Conservation (phyloP, 2,113 vertebrate genomes). For the Scalopus aquaticus region DNA sequence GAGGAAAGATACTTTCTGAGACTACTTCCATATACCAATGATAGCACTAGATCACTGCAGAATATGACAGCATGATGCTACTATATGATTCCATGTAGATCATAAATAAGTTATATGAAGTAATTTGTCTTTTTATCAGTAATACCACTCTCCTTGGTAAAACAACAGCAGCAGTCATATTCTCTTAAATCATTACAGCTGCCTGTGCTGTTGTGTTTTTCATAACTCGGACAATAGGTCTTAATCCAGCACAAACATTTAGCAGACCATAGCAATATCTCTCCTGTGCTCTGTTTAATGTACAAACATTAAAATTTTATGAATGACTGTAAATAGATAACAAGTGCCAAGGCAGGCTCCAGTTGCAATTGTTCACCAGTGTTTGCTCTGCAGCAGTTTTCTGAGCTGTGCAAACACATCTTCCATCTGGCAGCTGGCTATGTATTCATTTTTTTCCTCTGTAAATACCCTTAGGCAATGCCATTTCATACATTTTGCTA, state of each 20-base stretch:
- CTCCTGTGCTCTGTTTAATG: conserved; percentile 62
- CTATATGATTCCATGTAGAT: neutral
- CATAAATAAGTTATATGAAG: conserved; percentile 32
- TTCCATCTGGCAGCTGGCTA: conserved; percentile 74
- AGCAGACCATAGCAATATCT: conserved; percentile 41
- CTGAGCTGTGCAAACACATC: conserved; percentile 54
- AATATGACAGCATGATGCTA: neutral
- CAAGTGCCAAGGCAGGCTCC: neutral
- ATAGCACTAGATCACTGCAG: neutral
- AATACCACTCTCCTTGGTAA: neutral
- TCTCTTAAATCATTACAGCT: conserved; percentile 24
- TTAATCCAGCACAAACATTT: conserved; percentile 41
- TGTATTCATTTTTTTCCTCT: conserved; percentile 18
- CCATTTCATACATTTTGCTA: conserved; percentile 49
- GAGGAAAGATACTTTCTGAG: conserved; percentile 33
- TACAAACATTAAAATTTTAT: conserved; percentile 69
- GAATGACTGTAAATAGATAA: conserved; percentile 56
- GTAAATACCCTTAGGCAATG: conserved; percentile 48
- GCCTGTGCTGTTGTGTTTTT: conserved; percentile 50
- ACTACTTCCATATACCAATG: neutral
- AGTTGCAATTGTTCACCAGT: conserved; percentile 38
- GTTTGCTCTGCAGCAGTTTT: conserved; percentile 59
- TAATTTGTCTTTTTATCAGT: conserved; percentile 39
- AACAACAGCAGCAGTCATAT: neutral
- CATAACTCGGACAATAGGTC: neutral